A percentile compares a stretch with the other conserved stretches of the same genome.
Evolutionary conservation across 2,113 vertebrate species (phyloP).

Genomic region (Lanius ludovicianus): DNA sequence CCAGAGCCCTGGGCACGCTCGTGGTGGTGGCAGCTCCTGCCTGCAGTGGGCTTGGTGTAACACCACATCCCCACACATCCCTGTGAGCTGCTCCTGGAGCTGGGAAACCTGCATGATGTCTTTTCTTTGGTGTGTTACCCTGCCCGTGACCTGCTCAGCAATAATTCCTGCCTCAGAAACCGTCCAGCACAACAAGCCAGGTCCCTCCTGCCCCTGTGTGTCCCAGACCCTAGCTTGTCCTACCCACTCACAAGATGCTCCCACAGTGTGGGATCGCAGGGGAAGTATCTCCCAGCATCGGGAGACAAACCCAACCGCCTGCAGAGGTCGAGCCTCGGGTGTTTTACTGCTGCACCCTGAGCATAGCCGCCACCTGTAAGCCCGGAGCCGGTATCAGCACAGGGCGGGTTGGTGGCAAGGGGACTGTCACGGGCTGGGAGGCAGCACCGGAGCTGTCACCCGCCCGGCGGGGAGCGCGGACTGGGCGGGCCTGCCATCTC

Average conservation of each 20-base stretch:
- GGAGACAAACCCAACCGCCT: fast-evolving
- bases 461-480: background rate
- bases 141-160: background rate
- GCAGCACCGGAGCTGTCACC: no score
- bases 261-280: fast-evolving
- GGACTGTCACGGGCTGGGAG: background rate
- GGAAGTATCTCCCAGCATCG: background rate
- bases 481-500: background rate
- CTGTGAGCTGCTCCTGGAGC: fast-evolving
- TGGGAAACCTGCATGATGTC: background rate
- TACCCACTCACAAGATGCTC: fast-evolving
- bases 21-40: fast-evolving
- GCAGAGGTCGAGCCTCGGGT: fast-evolving
- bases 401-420: background rate
- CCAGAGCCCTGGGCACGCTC: background rate
- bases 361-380: fast-evolving
- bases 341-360: fast-evolving
- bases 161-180: background rate
- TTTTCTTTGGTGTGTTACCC: background rate
- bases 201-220: background rate
- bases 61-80: fast-evolving
- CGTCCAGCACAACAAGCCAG: fast-evolving
- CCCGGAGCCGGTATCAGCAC: background rate
- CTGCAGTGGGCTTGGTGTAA: fast-evolving
- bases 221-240: background rate